phyloP scores from a whole-genome alignment of 2,797 vertebrate genomes.

The Coranthus polyacanthus region DNA sequence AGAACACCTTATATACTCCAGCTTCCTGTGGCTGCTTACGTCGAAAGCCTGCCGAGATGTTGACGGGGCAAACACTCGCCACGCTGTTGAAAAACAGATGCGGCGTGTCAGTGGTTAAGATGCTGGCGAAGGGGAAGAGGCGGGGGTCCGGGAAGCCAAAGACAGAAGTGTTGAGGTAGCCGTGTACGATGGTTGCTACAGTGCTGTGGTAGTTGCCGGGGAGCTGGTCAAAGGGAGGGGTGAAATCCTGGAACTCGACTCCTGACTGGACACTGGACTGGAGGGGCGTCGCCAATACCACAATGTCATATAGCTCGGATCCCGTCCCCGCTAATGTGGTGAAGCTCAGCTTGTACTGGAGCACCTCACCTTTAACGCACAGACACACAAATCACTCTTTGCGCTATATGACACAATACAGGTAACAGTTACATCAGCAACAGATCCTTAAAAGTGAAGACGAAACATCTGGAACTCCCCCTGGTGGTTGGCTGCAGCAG shows the following conservation, averaged over 20 bases:
- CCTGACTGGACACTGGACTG: conserved; percentile 83
- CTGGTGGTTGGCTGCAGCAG: no score
- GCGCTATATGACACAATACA: neutral
- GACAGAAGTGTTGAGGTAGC: conserved; percentile 97
- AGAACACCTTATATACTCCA: conserved; percentile 94
- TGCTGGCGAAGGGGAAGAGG: conserved; percentile 93
- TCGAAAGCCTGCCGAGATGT: conserved; percentile 90
- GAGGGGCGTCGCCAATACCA: conserved; percentile 92
- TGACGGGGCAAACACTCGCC: conserved; percentile 94
- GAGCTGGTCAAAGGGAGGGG: conserved; percentile 81
- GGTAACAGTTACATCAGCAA: neutral
- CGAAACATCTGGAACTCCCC: no score
- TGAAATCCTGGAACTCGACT: conserved; percentile 89
- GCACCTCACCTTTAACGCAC: conserved; percentile 83
- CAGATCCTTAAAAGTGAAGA: no score
- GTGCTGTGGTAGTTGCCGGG: conserved; percentile 90
- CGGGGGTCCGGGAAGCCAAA: conserved; percentile 96
- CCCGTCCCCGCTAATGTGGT: conserved; percentile 76
- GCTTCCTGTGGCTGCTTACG: conserved; percentile 97
- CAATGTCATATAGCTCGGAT: conserved; percentile 92
- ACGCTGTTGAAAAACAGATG: conserved; percentile 92
- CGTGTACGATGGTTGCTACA: conserved; percentile 92
- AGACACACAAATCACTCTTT: conserved; percentile 1
- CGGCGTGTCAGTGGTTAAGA: conserved; percentile 91
- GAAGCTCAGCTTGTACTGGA: conserved; percentile 90